Evolutionary conservation across 2,888 invertebrate species (phyloP).

Genomic region (Opisthograptis luteolata): DNA sequence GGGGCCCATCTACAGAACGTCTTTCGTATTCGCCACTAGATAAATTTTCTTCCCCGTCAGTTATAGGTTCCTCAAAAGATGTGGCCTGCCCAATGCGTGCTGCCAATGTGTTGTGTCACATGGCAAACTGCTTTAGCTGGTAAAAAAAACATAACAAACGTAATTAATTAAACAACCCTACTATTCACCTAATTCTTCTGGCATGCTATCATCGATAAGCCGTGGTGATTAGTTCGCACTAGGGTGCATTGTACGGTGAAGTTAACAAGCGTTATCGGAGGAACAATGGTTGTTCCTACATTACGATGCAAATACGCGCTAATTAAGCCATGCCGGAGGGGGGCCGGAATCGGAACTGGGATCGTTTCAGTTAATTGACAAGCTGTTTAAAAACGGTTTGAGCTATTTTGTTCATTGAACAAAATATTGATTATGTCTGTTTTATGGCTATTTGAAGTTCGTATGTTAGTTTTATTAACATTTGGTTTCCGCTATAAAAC

Average conservation of each 20-base stretch:
- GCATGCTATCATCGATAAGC: conserved; percentile 7
- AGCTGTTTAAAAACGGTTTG: conserved; percentile 3
- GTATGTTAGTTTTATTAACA: too few relatives aligned
- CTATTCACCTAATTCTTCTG: background rate
- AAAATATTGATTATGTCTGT: too few relatives aligned
- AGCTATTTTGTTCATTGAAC: too few relatives aligned
- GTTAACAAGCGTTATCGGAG: conserved; percentile 59
- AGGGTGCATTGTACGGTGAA: conserved; percentile 40
- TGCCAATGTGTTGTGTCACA: too few relatives aligned
- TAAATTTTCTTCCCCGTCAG: too few relatives aligned
- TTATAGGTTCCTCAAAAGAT: too few relatives aligned
- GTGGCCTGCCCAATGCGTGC: too few relatives aligned
- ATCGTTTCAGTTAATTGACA: conserved; percentile 35
- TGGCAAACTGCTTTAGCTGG: too few relatives aligned
- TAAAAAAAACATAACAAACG: background rate
- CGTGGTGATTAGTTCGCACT: conserved; percentile 29
- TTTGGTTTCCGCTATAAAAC: too few relatives aligned
- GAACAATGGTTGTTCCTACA: conserved; percentile 60
- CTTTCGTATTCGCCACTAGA: too few relatives aligned
- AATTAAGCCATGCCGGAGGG: conserved; percentile 61
- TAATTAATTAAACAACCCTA: background rate
- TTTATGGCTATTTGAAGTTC: too few relatives aligned
- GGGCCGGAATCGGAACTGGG: conserved; percentile 36
- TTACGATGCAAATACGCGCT: conserved; percentile 61
- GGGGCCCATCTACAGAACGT: too few relatives aligned